Evolutionary conservation across 2,113 vertebrate genomes (phyloP), one percentile per base, ranked within the genome.

Genomic region (Rana temporaria): DNA sequence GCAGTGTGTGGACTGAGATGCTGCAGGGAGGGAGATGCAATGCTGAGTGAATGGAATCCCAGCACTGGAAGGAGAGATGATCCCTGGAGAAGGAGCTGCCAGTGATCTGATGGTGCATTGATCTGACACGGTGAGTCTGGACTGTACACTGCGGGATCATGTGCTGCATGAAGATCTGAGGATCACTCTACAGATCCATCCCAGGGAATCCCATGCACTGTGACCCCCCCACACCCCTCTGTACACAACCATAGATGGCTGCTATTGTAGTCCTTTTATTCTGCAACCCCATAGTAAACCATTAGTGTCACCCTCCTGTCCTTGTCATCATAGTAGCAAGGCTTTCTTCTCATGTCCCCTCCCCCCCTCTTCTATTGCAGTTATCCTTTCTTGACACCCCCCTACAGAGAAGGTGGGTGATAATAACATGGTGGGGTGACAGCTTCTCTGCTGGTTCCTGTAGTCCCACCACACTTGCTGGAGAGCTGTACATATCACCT

Each of bases 31-130:
- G 26, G 60, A 53, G 62, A n/a, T n/a, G n/a, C n/a, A n/a, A 42
- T 78, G 26, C 18, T 32, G 34, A 12, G 66, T n/a, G 60, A 20
- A 53, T 59, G 74, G 74, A n/a, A 75, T 60, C 53, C 4, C 20
- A 12, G 22, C n/a, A n/a, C n/a, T n/a, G n/a, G 48, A 53, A 24
- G 70, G 30, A 18, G 52, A 57, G 9, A 42, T 22, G 70, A 57
- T 38, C 19, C 24, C 78, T 68, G 30, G 30, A 71, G 52, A 4
- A 56, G 24, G 59, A 60, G 18, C 69, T 19, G 22, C 55, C 17
- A 14, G 22, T 7, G 34, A 67, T 32, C 38, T 48, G 16, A 53
- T 17, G 42, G 42, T 14, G 68, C 17, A 53, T 2, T 48, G 68
- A 52, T 5, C 26, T 62, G 20, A 24, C 63, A 15, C 63, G 24